phyloP scores from a whole-genome alignment of 1,140 invertebrate genomes.

The Drosophila pruinosa region DNA sequence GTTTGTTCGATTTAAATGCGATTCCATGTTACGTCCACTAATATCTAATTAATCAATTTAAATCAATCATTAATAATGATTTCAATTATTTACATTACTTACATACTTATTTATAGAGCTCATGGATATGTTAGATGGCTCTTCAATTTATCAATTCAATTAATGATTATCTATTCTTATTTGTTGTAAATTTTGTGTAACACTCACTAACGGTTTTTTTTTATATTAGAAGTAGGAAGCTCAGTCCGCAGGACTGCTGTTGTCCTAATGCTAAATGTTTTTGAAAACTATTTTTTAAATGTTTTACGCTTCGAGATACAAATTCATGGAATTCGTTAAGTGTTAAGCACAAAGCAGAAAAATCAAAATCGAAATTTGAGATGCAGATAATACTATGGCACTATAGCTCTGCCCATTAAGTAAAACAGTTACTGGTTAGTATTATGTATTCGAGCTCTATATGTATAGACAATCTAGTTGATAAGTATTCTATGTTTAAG shows the following conservation, averaged over 20 bases:
- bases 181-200: conserved; percentile 35
- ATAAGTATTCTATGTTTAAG: conserved; percentile 42
- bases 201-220: conserved; percentile 8
- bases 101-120: conserved; percentile 14
- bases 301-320: conserved; percentile 41
- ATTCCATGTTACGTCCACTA: conserved; percentile 70
- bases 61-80: conserved; percentile 38
- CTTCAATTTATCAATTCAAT: conserved; percentile 3
- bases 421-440: conserved; percentile 61
- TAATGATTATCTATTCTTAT: background rate
- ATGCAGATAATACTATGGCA: conserved; percentile 14
- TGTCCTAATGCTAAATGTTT: conserved; percentile 5
- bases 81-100: conserved; percentile 27
- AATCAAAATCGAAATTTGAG: conserved; percentile 67
- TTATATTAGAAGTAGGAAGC: too few relatives aligned
- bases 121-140: conserved; percentile 4
- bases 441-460: conserved; percentile 71
- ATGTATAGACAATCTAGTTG: conserved; percentile 57
- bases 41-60: conserved; percentile 43
- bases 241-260: conserved; percentile 19
- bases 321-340: conserved; percentile 52
- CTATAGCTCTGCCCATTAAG: conserved; percentile 31
- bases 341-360: conserved; percentile 63
- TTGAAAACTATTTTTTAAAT: conserved; percentile 26
- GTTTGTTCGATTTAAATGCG: conserved; percentile 36